Base-by-base conservation (phyloP, 2,797 vertebrate genomes). In the Muscicapa comitata region DNA sequence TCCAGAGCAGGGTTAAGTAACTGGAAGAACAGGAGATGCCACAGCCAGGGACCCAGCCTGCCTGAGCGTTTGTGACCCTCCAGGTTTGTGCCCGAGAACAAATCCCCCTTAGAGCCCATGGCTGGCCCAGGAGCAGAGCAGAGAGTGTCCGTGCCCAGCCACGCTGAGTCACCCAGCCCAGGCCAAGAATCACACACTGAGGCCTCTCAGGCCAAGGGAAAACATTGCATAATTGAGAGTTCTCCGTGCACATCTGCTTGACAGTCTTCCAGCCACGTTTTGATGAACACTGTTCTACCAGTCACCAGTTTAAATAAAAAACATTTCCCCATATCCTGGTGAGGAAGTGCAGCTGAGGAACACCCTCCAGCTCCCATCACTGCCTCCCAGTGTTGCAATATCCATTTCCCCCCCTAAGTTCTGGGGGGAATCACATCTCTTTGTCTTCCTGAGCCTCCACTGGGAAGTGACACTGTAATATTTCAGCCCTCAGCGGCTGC, bases 181-280 rank as follows among this genome's bases (percentile, higher is more conserved):
- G 71, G 88, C 93, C 92, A 94, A 88, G 65, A 92, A 76, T 55
- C 87, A 89, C 72, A 92, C 78, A 93, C 42, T 63, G 76, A 37
- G 86, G 65, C 68, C 75, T 89, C 95, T 94, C 75, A 88, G 82
- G 43, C 84, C 51, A 12, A 89, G 74, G 91, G 19, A 55, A 93
- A 93, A 87, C 87, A 89, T 33, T 75, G 87, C 84, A 67, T 51
- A 71, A 91, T 38, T 48, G 50, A 58, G 68, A 77, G 38, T 74
- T 93, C 86, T 86, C 67, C 0, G 0, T 54, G 88, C 86, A 93
- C 93, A 93, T 91, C 93, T 94, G 91, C 87, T 91, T 89, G 85
- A 83, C 74, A 89, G 65, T 57, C 86, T 91, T 91, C 91, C 95
- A 96, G 86, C 35, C 68, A 72, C 35, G 21, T 73, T 75, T 79